Evolutionary conservation across 2,888 invertebrate genomes (phyloP).

Genomic region (Sphaerophoria rueppellii): DNA sequence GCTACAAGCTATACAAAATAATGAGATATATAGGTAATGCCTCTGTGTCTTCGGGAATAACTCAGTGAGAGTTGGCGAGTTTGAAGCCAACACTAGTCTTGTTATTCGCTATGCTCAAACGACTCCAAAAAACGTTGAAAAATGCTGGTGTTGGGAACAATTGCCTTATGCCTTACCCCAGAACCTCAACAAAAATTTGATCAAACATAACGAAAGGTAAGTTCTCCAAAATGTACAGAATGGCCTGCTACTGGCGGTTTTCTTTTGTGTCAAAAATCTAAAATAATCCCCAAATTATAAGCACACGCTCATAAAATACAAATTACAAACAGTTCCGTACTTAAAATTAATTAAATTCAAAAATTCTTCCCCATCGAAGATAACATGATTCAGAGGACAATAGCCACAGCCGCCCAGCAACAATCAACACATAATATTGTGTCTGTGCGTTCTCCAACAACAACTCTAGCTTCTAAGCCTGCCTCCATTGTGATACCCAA

Average conservation of each 20-base stretch:
- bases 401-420: not conserved
- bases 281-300: conserved; percentile 18
- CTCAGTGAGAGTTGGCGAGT: too few species aligned
- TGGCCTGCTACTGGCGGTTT: conserved; percentile 8
- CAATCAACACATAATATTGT: conserved; percentile 41
- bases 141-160: too few species aligned
- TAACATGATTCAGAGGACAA: conserved; percentile 6
- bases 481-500: not conserved
- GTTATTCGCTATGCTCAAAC: too few species aligned
- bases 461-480: not conserved
- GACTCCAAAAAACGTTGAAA: too few species aligned
- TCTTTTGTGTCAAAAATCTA: not conserved
- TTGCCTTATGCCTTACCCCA: too few species aligned
- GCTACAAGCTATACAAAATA: too few species aligned
- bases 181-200: too few species aligned
- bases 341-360: conserved; percentile 25
- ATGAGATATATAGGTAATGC: too few species aligned
- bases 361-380: conserved; percentile 22
- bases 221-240: not conserved
- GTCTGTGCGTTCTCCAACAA: not conserved
- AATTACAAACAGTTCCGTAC: conserved; percentile 18
- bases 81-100: too few species aligned
- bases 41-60: too few species aligned
- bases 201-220: not conserved
- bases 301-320: conserved; percentile 13